Percentiles rank a stretch among this genome's conserved stretches.
Evolutionary conservation across 1,140 invertebrate genomes (phyloP).

Genomic region (Venustaconcha ellipsiformis): DNA sequence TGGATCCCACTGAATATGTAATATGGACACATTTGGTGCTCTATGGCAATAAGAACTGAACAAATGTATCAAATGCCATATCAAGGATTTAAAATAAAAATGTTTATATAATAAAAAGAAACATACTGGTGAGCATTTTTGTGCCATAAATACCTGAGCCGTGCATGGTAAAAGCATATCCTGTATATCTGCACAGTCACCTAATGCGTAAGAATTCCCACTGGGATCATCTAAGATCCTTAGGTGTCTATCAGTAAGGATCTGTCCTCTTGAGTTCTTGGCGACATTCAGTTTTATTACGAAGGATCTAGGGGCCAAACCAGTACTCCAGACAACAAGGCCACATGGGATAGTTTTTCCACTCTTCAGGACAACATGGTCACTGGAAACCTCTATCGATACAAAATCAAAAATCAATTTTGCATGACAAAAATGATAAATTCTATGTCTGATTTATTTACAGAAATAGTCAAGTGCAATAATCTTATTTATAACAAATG

Average conservation of each 20-base stretch:
- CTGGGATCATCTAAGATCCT: slow-evolving; percentile 49
- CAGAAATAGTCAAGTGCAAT: too few relatives aligned
- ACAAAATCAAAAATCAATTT: background rate
- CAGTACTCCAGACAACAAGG: slow-evolving; percentile 70
- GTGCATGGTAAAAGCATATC: slow-evolving; percentile 61
- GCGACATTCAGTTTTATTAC: slow-evolving; percentile 50
- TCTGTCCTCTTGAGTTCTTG: slow-evolving; percentile 66
- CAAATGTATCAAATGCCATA: too few relatives aligned
- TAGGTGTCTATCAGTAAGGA: slow-evolving; percentile 59
- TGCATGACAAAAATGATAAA: too few relatives aligned
- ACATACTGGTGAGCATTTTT: too few relatives aligned
- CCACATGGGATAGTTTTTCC: slow-evolving; percentile 67
- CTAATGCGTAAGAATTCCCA: slow-evolving; percentile 58
- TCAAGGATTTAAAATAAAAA: too few relatives aligned
- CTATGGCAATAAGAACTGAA: too few relatives aligned
- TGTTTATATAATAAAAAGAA: too few relatives aligned
- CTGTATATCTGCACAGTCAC: slow-evolving; percentile 65
- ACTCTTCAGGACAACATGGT: slow-evolving; percentile 60
- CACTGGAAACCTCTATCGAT: slow-evolving; percentile 61
- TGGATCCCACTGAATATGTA: too few relatives aligned
- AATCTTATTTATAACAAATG: too few relatives aligned
- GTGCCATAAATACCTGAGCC: slow-evolving; percentile 55
- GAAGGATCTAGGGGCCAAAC: slow-evolving; percentile 64
- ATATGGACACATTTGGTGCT: too few relatives aligned
- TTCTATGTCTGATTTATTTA: too few relatives aligned